These are phyloP conservation scores for Pterois miles DNA, from an alignment of 2,797 vertebrate species.

Conservation along the genomic window DNA sequence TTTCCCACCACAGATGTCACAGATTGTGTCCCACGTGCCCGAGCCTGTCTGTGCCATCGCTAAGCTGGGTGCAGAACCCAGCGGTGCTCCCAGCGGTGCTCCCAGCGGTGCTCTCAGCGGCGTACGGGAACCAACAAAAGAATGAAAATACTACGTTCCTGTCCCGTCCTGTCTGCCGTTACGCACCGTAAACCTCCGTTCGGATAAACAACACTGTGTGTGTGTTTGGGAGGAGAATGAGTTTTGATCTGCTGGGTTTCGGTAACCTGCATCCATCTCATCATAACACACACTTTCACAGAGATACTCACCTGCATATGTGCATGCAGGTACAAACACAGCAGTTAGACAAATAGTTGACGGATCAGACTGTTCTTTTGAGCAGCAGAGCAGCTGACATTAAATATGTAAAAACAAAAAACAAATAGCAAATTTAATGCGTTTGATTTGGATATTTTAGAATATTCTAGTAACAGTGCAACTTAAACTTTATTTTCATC, in stretches of 20 bases:
- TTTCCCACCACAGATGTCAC: conserved; percentile 4
- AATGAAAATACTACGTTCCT: conserved; percentile 59
- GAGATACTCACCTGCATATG: not conserved
- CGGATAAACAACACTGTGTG: conserved; percentile 28
- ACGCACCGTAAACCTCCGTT: not conserved
- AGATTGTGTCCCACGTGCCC: conserved; percentile 31
- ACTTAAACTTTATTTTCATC: too few relatives aligned
- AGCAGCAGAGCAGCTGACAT: not conserved
- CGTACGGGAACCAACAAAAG: conserved; percentile 32
- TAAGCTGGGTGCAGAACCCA: conserved; percentile 32
- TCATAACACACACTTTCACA: not conserved
- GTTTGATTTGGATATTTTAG: not conserved
- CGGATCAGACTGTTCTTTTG: not conserved
- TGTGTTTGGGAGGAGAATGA: not conserved
- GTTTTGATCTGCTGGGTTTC: conserved; percentile 31
- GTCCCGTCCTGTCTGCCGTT: conserved; percentile 61
- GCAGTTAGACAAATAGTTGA: not conserved
- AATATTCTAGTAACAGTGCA: not conserved
- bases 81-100: conserved; percentile 21
- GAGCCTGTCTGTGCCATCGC: conserved; percentile 56
- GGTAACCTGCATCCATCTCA: not conserved
- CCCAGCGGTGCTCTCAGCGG: not conserved
- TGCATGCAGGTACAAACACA: not conserved
- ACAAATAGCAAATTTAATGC: not conserved
- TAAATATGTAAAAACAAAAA: not conserved